These are phyloP conservation scores for Archocentrus centrarchus DNA, from an alignment of 2,113 vertebrate genomes.

Conservation along the genomic window DNA sequence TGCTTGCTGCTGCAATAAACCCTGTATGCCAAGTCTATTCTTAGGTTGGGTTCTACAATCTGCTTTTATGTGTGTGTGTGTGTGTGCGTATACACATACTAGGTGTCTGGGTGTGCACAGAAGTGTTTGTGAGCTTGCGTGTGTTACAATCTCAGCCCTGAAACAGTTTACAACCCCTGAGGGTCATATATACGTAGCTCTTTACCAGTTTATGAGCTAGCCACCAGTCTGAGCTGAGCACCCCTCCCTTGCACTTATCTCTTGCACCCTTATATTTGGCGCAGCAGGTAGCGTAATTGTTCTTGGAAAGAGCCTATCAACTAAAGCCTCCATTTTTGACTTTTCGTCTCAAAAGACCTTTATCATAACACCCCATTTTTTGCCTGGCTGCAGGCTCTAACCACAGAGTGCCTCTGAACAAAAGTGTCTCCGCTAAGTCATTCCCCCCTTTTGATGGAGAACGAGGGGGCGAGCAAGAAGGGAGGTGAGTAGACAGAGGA, in stretches of 20 bases:
- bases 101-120: neutral
- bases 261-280: slow-evolving; percentile 64
- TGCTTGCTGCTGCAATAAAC: slow-evolving; percentile 9
- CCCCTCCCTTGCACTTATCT: slow-evolving; percentile 66
- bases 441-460: slow-evolving; percentile 45
- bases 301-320: slow-evolving; percentile 62
- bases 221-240: slow-evolving; percentile 55
- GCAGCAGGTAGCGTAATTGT: slow-evolving; percentile 69
- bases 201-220: slow-evolving; percentile 60
- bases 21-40: neutral
- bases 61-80: neutral
- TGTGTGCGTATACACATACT: neutral
- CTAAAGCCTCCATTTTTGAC: slow-evolving; percentile 60
- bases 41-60: slow-evolving; percentile 9
- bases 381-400: slow-evolving; percentile 39
- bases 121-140: slow-evolving; percentile 4
- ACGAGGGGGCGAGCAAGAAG: neutral
- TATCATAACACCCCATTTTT: slow-evolving; percentile 61
- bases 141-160: slow-evolving; percentile 29
- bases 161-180: slow-evolving; percentile 55
- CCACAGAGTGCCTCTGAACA: slow-evolving; percentile 55
- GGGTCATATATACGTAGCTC: slow-evolving; percentile 51
- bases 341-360: slow-evolving; percentile 52
- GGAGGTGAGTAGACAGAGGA: slow-evolving; percentile 3
- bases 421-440: slow-evolving; percentile 56